These are phyloP conservation scores for Asteroscopus sphinx DNA, from an alignment of 2,888 invertebrate genomes.

Conservation along the genomic window DNA sequence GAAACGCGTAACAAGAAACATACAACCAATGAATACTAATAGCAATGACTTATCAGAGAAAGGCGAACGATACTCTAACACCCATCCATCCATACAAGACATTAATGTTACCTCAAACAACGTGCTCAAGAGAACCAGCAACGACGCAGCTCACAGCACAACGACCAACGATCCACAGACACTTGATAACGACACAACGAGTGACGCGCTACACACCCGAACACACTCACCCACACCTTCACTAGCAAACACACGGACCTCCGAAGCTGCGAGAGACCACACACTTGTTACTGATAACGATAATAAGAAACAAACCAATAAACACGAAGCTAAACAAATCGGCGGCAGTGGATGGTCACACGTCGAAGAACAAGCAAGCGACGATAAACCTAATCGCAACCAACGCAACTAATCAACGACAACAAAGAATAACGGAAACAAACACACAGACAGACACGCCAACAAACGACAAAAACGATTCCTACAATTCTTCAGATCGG, in stretches of 20 bases:
- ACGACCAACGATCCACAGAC: background rate
- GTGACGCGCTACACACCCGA: background rate
- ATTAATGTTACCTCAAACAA: background rate
- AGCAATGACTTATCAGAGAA: conserved; percentile 1
- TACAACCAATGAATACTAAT: background rate
- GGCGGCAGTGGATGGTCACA: too few species aligned
- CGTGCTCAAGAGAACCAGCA: background rate
- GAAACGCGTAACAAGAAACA: conserved; percentile 33
- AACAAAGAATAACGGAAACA: conserved; percentile 3
- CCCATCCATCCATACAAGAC: background rate
- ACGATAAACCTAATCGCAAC: background rate
- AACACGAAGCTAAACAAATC: too few species aligned
- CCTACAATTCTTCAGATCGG: conserved; percentile 64
- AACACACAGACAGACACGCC: conserved; percentile 17
- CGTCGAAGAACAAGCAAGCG: too few species aligned
- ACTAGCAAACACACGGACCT: background rate
- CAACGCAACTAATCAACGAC: conserved; percentile 9
- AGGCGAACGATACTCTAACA: background rate
- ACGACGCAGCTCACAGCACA: background rate
- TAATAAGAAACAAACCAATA: too few species aligned
- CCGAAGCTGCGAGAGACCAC: background rate
- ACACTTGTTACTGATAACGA: background rate
- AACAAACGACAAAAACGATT: conserved; percentile 72
- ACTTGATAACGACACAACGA: background rate
- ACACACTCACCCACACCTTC: background rate